These are phyloP conservation scores for Chloropsis hardwickii DNA, from an alignment of 2,113 vertebrate genomes.

Conservation along the genomic window DNA sequence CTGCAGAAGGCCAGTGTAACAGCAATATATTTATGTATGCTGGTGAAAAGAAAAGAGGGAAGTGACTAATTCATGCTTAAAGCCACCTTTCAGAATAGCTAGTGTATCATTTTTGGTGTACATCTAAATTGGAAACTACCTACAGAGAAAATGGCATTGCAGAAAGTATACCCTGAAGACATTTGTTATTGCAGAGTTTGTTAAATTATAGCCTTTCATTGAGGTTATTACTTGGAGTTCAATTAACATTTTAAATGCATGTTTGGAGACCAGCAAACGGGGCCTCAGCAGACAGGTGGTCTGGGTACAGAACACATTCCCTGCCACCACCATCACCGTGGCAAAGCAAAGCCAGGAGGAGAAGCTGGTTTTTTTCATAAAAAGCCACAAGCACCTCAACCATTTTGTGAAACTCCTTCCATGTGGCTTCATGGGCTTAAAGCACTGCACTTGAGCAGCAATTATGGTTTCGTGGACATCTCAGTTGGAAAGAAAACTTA, in stretches of 20 bases:
- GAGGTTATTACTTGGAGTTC: slow-evolving; percentile 40
- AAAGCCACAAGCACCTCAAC: slow-evolving; percentile 16
- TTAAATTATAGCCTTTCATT: slow-evolving; percentile 63
- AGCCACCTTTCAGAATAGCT: background rate
- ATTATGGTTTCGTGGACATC: background rate
- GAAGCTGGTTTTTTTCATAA: slow-evolving; percentile 1
- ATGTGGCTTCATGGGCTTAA: background rate
- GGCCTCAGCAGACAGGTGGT: background rate
- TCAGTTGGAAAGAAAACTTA: background rate
- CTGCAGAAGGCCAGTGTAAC: background rate
- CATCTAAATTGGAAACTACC: slow-evolving; percentile 23
- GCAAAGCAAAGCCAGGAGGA: slow-evolving; percentile 19
- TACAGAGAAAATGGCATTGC: slow-evolving; percentile 11
- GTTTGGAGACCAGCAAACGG: background rate
- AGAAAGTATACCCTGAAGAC: background rate
- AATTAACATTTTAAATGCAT: slow-evolving; percentile 55
- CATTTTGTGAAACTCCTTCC: background rate
- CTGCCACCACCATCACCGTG: background rate
- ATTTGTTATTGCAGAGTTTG: slow-evolving; percentile 34
- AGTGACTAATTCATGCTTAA: background rate
- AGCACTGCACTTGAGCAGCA: slow-evolving; percentile 14
- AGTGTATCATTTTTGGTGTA: slow-evolving; percentile 5
- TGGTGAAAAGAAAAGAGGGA: background rate
- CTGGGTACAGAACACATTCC: background rate
- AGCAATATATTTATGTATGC: background rate